Evolutionary conservation across 2,113 vertebrate genomes (phyloP).

Genomic region (Cottus gobio): DNA sequence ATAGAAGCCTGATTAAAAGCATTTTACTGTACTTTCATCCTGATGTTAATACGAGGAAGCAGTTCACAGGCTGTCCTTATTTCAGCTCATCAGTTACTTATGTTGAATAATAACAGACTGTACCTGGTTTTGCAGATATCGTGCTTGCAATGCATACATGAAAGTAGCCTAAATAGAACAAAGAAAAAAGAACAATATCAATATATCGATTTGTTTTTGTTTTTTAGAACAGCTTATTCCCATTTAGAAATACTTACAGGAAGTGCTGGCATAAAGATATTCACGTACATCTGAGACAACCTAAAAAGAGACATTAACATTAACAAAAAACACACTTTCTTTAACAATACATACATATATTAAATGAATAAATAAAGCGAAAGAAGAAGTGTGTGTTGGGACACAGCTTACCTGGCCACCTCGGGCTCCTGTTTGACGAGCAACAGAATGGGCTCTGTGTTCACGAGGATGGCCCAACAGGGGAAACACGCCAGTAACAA

Average conservation of each 20-base stretch:
- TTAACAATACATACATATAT: background rate
- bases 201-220: background rate
- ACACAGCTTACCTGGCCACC: constrained; percentile 86
- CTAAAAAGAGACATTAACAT: constrained; percentile 74
- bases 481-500: constrained; percentile 91
- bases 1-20: background rate
- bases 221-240: background rate
- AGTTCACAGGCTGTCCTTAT: background rate
- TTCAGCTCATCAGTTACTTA: background rate
- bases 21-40: background rate
- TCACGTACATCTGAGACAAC: constrained; percentile 91
- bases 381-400: background rate
- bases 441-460: constrained; percentile 88
- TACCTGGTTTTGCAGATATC: constrained; percentile 93
- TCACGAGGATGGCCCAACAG: constrained; percentile 94
- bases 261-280: constrained; percentile 92
- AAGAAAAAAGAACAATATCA: background rate
- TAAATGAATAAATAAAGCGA: background rate
- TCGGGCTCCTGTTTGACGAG: constrained; percentile 86
- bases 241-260: constrained; percentile 84
- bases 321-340: background rate
- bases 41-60: background rate
- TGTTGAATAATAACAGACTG: background rate
- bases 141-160: constrained; percentile 85
- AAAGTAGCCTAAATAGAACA: constrained; percentile 84